Conservation (phyloP, 2,888 invertebrate species). For the Helleia helle region DNA sequence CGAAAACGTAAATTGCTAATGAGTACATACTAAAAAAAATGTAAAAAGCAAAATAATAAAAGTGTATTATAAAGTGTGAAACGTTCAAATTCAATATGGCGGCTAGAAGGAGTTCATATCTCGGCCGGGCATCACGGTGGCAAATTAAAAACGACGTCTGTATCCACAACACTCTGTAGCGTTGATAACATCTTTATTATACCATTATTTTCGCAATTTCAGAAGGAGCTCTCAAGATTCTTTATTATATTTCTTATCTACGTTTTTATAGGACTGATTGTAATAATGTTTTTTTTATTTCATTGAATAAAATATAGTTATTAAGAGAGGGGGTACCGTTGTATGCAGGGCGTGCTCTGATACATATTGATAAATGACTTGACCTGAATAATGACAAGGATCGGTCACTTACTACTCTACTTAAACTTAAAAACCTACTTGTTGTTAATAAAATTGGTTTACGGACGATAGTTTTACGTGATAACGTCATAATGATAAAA, state of each 20-base stretch:
- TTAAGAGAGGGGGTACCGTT: too few species aligned
- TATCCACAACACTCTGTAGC: slow-evolving; percentile 19
- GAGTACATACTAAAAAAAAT: not conserved
- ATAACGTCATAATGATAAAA: too few species aligned
- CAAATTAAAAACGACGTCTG: slow-evolving; percentile 22
- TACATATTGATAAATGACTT: too few species aligned
- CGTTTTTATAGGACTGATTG: slow-evolving; percentile 1
- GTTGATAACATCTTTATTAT: slow-evolving; percentile 13
- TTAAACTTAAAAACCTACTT: too few species aligned
- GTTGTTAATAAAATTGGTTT: too few species aligned
- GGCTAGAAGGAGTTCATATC: slow-evolving; percentile 13
- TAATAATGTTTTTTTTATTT: not conserved
- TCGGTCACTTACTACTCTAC: too few species aligned
- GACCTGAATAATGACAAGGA: too few species aligned
- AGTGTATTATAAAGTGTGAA: slow-evolving; percentile 4
- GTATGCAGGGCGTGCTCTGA: too few species aligned
- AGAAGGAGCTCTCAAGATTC: not conserved
- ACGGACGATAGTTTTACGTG: too few species aligned
- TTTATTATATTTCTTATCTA: slow-evolving; percentile 7
- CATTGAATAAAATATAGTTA: not conserved
- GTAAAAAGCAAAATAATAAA: slow-evolving; percentile 1
- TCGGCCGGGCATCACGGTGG: slow-evolving; percentile 14
- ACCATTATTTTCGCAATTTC: slow-evolving; percentile 6
- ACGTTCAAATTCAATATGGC: slow-evolving; percentile 1
- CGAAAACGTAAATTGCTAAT: too few species aligned